These are phyloP conservation scores for Apoderus coryli DNA, from an alignment of 2,888 invertebrate species.

Conservation along the genomic window DNA sequence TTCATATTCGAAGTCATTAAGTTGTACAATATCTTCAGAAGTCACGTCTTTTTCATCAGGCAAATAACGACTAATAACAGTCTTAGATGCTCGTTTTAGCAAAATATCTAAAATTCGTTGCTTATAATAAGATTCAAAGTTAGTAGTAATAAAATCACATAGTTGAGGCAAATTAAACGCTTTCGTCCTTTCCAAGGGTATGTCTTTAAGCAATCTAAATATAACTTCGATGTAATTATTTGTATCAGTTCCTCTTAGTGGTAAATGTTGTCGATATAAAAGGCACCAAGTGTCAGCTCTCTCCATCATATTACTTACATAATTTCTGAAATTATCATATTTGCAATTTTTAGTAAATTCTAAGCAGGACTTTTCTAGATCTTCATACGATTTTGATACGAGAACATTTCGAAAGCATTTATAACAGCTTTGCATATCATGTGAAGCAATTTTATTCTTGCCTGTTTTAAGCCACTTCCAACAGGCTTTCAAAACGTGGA, in stretches of 20 bases:
- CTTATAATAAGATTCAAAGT: conserved; percentile 10
- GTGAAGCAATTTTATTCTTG: conserved; percentile 12
- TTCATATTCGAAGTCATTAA: conserved; percentile 10
- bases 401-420: conserved; percentile 7
- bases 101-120: conserved; percentile 10
- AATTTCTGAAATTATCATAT: conserved; percentile 8
- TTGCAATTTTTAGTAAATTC: conserved; percentile 6
- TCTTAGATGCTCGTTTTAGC: conserved; percentile 10
- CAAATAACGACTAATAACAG: conserved; percentile 11
- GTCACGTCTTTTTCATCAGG: conserved; percentile 12
- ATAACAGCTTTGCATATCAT: conserved; percentile 8
- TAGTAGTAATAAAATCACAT: conserved; percentile 8
- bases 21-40: conserved; percentile 10
- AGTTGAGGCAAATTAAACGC: conserved; percentile 9
- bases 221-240: conserved; percentile 7
- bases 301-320: conserved; percentile 6
- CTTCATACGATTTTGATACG: conserved; percentile 3
- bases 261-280: conserved; percentile 6
- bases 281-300: conserved; percentile 6
- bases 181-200: conserved; percentile 7
- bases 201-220: conserved; percentile 8
- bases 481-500: conserved; percentile 11
- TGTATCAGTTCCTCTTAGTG: conserved; percentile 5
- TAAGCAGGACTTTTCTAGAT: conserved; percentile 3
- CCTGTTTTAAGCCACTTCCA: conserved; percentile 12